phyloP scores from a whole-genome alignment of 2,113 vertebrate genomes.

The Chloebia gouldiae region DNA sequence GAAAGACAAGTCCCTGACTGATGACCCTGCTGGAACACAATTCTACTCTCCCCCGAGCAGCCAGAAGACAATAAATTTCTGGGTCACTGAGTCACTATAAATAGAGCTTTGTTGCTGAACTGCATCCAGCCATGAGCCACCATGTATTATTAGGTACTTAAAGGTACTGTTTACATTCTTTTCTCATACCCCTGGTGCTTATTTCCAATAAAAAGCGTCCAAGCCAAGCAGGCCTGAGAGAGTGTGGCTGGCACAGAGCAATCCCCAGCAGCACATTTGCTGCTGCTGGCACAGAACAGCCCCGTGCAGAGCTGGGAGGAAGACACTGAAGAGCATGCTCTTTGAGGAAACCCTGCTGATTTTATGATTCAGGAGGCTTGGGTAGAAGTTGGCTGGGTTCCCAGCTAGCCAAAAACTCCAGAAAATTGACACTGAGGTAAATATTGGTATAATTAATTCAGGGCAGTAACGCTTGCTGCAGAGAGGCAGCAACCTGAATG shows the following conservation, averaged over 20 bases:
- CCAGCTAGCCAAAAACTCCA: background rate
- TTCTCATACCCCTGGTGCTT: conserved; percentile 25
- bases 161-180: conserved; percentile 38
- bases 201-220: conserved; percentile 48
- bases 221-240: conserved; percentile 5
- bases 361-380: background rate
- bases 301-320: background rate
- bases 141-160: conserved; percentile 2
- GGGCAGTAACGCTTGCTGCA: background rate
- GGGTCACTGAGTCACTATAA: conserved; percentile 54
- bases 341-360: background rate
- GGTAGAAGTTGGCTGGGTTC: background rate
- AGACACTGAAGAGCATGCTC: background rate
- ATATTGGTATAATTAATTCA: background rate
- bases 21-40: conserved; percentile 10
- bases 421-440: background rate
- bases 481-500: background rate
- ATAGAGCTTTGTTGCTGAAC: conserved; percentile 4
- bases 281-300: background rate
- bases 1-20: background rate
- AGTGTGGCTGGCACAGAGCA: background rate
- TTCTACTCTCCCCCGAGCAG: background rate
- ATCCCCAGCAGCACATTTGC: background rate
- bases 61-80: conserved; percentile 45
- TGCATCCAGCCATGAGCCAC: background rate